Percentiles rank a stretch among this genome's conserved stretches.
Conservation (phyloP, 2,888 invertebrate species). For the Emmelina monodactyla region DNA sequence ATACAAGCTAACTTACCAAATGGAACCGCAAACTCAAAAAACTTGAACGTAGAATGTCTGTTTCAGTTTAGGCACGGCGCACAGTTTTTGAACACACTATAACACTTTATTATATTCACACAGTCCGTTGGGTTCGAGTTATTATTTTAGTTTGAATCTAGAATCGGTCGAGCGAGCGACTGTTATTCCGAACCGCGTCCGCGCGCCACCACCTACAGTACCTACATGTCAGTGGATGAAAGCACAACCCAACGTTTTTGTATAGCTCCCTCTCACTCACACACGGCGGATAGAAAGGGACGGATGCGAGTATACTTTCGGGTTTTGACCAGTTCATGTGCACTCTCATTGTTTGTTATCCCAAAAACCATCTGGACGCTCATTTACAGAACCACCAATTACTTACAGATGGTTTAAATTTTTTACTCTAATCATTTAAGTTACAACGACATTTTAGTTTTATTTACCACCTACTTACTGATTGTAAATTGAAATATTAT, state of each 20-base stretch:
- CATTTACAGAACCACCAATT: neutral
- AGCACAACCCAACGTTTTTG: constrained; percentile 63
- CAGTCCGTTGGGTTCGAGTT: constrained; percentile 29
- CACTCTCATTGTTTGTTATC: constrained; percentile 51
- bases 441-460: no score
- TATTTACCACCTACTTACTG: no score
- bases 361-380: constrained; percentile 19
- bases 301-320: constrained; percentile 25
- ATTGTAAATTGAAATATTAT: no score
- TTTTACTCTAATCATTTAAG: no score
- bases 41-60: no score
- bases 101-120: no score
- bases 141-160: constrained; percentile 40
- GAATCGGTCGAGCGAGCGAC: constrained; percentile 38
- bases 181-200: constrained; percentile 34
- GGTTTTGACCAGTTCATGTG: constrained; percentile 30
- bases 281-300: constrained; percentile 34
- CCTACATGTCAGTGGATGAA: constrained; percentile 64
- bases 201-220: constrained; percentile 46
- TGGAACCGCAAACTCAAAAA: no score
- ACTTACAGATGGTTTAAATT: neutral
- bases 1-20: no score
- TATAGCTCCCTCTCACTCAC: constrained; percentile 52
- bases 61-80: no score
- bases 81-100: no score